Evolutionary conservation across 2,113 vertebrate species (phyloP).

Genomic region (Rhinoderma darwinii): DNA sequence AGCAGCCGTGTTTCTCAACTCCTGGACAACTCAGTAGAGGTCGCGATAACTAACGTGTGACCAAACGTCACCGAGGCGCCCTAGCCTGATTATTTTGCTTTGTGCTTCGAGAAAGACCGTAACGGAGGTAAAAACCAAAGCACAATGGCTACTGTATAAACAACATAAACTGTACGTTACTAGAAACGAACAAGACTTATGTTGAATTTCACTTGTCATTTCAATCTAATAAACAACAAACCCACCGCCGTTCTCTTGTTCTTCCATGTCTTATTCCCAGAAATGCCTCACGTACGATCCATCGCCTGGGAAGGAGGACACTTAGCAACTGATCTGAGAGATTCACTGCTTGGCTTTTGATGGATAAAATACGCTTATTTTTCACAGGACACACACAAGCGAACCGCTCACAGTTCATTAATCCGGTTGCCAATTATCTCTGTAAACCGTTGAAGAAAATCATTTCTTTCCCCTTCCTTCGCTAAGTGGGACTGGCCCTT

Average conservation of each 20-base stretch:
- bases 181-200: not conserved
- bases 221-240: constrained; percentile 2
- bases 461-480: constrained; percentile 35
- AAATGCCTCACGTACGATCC: constrained; percentile 12
- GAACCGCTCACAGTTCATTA: constrained; percentile 54
- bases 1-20: no score
- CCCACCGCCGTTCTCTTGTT: not conserved
- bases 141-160: not conserved
- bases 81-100: not conserved
- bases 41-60: no score
- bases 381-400: constrained; percentile 53
- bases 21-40: no score
- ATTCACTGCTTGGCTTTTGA: constrained; percentile 52
- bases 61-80: no score
- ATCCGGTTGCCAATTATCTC: constrained; percentile 57
- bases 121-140: not conserved
- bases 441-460: constrained; percentile 53
- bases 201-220: not conserved
- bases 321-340: constrained; percentile 55
- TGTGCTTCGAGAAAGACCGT: not conserved
- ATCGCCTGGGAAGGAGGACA: constrained; percentile 44
- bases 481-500: constrained; percentile 57
- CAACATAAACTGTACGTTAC: not conserved
- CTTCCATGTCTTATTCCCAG: constrained; percentile 22
- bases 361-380: constrained; percentile 50